Base-by-base conservation (phyloP, 2,797 vertebrate species). In the Cirrhinus mrigala region DNA sequence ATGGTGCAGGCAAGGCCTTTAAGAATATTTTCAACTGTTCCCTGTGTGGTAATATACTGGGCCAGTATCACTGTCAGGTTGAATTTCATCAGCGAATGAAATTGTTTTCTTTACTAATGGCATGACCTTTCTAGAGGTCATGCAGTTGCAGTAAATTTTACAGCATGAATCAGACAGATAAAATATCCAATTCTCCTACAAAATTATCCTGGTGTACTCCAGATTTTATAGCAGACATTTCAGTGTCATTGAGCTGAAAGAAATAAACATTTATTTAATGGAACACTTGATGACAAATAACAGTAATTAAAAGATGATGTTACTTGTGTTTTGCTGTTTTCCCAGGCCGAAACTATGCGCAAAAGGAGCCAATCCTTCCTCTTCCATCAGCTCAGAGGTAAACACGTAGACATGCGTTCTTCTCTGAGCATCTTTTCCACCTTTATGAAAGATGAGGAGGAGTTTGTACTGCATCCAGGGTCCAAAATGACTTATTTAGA, bases 301-400 rank as follows among this genome's bases (percentile, higher is more conserved):
- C 85, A 44, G 29, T 27, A 37, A 24, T 33, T n/a, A 44, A 64
- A 89, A 89, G 27, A 87, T 92, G 88, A 89, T 87, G 54, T 89
- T 60, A 56, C 90, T 88, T 86, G 76, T 62, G 20, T 40, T 75
- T 54, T 90, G 87, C 79, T 94, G 88, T 94, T 89, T 94, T 93
- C 44, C 9, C 94, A 96, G 96, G 91, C 92, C 93, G 73, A 96
- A 95, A 91, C 90, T 96, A 71, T 96, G 95, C 91, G 92, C 86
- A 22, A 96, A 96, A 92, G 92, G 92, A 93, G 88, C 91, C 81
- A 92, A 85, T 86, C 90, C 93, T 90, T 93, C 93, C 46, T 89
- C 94, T 29, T 94, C 95, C 89, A 92, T 90, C 92, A 93, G 89
- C 91, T 93, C 93, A 60, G 95, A 96, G 95, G 96, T 96, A 95